These are phyloP conservation scores for Cordilura impudica DNA, from an alignment of 2,888 invertebrate species.

Conservation along the genomic window DNA sequence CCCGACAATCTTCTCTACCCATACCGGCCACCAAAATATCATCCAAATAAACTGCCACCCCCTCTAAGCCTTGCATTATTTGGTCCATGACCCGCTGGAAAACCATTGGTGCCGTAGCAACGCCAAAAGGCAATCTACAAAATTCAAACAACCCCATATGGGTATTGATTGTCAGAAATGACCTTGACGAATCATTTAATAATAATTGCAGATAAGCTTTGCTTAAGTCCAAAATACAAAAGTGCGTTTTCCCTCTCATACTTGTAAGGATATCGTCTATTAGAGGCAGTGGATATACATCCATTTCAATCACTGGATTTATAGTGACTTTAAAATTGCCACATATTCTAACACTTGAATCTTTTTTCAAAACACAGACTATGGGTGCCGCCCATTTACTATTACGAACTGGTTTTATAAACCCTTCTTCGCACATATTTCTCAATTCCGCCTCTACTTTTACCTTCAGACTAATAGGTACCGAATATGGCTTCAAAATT, in stretches of 20 bases:
- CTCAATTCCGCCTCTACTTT: conserved; percentile 28
- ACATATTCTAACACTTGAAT: conserved; percentile 43
- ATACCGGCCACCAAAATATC: conserved; percentile 49
- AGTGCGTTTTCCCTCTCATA: conserved; percentile 58
- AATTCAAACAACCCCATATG: conserved; percentile 54
- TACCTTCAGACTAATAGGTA: conserved; percentile 25
- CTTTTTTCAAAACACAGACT: conserved; percentile 51
- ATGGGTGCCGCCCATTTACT: conserved; percentile 48
- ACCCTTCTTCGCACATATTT: conserved; percentile 35
- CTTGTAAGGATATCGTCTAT: conserved; percentile 43
- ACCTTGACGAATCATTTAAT: conserved; percentile 58
- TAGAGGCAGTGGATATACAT: conserved; percentile 34
- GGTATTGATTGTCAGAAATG: conserved; percentile 68
- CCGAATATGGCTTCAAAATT: conserved; percentile 44
- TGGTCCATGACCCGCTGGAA: conserved; percentile 46
- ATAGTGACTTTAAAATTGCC: conserved; percentile 45
- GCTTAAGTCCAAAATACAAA: conserved; percentile 45
- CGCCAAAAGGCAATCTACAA: conserved; percentile 30
- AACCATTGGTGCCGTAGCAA: conserved; percentile 43
- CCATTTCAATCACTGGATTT: conserved; percentile 23
- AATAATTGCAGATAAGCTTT: conserved; percentile 57
- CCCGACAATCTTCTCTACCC: conserved; percentile 16
- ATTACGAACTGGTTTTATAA: conserved; percentile 50
- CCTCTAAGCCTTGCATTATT: conserved; percentile 31
- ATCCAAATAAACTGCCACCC: conserved; percentile 35